phyloP scores from a whole-genome alignment of 2,888 invertebrate genomes.

The Chironomus tentans region DNA sequence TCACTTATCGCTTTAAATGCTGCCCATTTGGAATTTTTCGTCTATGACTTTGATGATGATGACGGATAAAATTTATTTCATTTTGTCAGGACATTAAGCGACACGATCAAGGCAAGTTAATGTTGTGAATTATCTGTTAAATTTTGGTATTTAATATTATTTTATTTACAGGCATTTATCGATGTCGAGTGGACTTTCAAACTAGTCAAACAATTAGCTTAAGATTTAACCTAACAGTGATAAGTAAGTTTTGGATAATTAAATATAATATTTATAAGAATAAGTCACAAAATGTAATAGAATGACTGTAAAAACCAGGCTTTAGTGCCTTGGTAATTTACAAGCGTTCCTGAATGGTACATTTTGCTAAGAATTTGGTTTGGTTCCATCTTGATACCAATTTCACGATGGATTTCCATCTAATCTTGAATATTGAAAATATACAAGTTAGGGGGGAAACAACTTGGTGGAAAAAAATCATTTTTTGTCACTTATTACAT shows the following conservation, averaged over 20 bases:
- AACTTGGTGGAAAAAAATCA: too few species aligned
- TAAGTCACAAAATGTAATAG: too few species aligned
- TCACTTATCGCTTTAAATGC: not conserved
- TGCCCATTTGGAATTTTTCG: not conserved
- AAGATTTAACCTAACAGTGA: conserved; percentile 48
- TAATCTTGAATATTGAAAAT: too few species aligned
- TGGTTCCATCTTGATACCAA: too few species aligned
- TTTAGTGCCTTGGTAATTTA: too few species aligned
- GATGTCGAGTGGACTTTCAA: conserved; percentile 49
- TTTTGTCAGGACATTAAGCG: conserved; percentile 47
- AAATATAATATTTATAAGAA: too few species aligned
- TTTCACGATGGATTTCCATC: too few species aligned
- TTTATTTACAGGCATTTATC: conserved; percentile 37
- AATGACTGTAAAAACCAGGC: too few species aligned
- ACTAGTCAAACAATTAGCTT: conserved; percentile 47
- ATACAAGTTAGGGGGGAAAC: too few species aligned
- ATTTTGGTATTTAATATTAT: not conserved
- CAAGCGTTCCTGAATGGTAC: too few species aligned
- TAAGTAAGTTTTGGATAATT: conserved; percentile 44
- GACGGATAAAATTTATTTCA: not conserved
- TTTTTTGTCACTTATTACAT: too few species aligned
- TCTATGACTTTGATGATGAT: not conserved
- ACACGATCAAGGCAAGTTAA: conserved; percentile 44
- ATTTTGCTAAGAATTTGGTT: too few species aligned
- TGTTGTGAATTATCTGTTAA: not conserved